Conservation (phyloP, 2,113 vertebrate species). For the Xyrauchen texanus region DNA sequence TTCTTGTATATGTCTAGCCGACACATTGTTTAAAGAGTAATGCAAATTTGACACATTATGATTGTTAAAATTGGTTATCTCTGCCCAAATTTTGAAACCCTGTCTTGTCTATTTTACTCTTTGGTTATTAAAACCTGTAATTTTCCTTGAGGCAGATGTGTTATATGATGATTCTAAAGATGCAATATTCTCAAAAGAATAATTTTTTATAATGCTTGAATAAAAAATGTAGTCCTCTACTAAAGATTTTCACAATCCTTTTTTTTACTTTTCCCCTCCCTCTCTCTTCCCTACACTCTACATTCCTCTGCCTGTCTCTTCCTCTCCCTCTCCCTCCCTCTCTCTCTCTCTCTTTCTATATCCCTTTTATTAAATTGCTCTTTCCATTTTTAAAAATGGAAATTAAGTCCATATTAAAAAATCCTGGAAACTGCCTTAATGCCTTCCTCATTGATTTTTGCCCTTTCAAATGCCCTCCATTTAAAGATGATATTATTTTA, state of each 20-base stretch:
- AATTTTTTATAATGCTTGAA: conserved; percentile 34
- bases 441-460: too few relatives aligned
- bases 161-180: neutral
- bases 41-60: neutral
- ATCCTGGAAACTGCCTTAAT: too few relatives aligned
- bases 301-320: conserved; percentile 26
- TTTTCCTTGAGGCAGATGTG: neutral
- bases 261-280: conserved; percentile 12
- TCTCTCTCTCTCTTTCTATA: conserved; percentile 50
- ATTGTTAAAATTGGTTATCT: neutral
- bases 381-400: conserved; percentile 32
- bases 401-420: too few relatives aligned
- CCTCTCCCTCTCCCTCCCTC: conserved; percentile 32
- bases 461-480: too few relatives aligned
- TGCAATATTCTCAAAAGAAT: conserved; percentile 21
- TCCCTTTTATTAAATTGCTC: conserved; percentile 18
- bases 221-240: conserved; percentile 30
- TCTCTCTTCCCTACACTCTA: conserved; percentile 13
- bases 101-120: neutral
- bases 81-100: neutral
- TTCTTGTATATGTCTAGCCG: neutral
- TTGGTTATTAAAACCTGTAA: neutral
- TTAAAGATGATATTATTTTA: too few relatives aligned
- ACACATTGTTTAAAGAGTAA: neutral
- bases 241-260: conserved; percentile 36